Evolutionary conservation across 2,113 vertebrate genomes (phyloP).

Genomic region (Stegostoma tigrinum): DNA sequence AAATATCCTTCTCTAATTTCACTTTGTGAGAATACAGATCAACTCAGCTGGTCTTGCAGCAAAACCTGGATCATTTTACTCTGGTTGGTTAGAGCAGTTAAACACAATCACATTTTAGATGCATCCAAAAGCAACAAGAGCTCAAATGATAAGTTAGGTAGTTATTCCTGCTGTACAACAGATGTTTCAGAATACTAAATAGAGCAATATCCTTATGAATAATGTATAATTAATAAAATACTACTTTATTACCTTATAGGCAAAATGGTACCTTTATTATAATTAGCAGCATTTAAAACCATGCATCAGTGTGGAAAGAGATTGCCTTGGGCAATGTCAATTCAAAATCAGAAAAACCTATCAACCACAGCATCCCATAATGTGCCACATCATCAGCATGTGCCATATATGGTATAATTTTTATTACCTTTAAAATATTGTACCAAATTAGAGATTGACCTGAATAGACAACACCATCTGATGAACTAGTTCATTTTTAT

Average conservation of each 20-base stretch:
- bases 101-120: neutral
- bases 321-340: slow-evolving; percentile 24
- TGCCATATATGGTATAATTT: neutral
- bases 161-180: neutral
- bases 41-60: neutral
- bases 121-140: neutral
- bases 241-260: neutral
- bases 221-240: slow-evolving; percentile 28
- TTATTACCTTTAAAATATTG: neutral
- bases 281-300: slow-evolving; percentile 1
- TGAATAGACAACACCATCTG: neutral
- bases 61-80: neutral
- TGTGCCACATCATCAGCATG: neutral
- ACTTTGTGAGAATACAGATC: neutral
- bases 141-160: neutral
- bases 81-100: neutral
- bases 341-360: slow-evolving; percentile 1
- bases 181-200: neutral
- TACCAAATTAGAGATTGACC: neutral
- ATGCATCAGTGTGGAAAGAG: neutral
- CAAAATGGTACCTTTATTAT: neutral
- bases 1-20: neutral
- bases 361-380: neutral
- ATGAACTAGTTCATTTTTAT: neutral
- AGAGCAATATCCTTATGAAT: neutral